Percentiles rank a stretch among this genome's conserved stretches.
phyloP scores from a whole-genome alignment of 2,113 vertebrate species.

The Hyaena hyaena region DNA sequence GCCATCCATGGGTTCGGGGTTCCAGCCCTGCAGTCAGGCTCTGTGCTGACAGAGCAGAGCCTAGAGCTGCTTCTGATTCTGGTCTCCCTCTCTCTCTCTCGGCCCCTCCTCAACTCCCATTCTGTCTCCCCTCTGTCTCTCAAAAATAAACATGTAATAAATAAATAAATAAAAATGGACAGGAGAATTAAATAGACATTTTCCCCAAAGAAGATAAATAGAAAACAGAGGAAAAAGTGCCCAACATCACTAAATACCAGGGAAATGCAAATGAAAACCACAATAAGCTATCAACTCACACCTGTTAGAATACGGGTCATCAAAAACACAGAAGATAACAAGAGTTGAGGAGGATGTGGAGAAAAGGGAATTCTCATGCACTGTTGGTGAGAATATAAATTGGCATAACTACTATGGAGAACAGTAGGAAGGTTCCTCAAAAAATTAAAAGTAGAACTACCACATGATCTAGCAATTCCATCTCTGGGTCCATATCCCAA shows the following conservation, averaged over 20 bases:
- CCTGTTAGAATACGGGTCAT: not conserved
- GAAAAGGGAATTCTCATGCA: not conserved
- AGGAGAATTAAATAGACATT: not conserved
- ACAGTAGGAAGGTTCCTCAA: not conserved
- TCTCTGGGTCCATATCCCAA: not conserved
- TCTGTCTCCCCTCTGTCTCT: too few relatives aligned
- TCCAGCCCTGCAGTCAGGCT: too few relatives aligned
- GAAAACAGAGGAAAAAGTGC: not conserved
- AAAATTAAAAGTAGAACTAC: not conserved
- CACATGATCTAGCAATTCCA: not conserved
- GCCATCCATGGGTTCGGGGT: too few relatives aligned
- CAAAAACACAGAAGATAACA: not conserved
- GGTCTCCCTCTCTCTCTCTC: too few relatives aligned
- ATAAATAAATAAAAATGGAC: not conserved
- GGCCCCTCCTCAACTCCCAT: too few relatives aligned
- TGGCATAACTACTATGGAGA: not conserved
- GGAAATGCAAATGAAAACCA: slow-evolving; percentile 3
- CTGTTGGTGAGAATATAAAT: not conserved
- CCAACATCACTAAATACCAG: not conserved
- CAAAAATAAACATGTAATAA: too few relatives aligned
- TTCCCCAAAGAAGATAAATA: slow-evolving; percentile 13
- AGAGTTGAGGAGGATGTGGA: not conserved
- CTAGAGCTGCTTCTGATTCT: too few relatives aligned
- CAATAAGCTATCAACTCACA: not conserved
- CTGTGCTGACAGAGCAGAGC: too few relatives aligned